Evolutionary conservation across 2,888 invertebrate species (phyloP).

Genomic region (Hetaerina titia): DNA sequence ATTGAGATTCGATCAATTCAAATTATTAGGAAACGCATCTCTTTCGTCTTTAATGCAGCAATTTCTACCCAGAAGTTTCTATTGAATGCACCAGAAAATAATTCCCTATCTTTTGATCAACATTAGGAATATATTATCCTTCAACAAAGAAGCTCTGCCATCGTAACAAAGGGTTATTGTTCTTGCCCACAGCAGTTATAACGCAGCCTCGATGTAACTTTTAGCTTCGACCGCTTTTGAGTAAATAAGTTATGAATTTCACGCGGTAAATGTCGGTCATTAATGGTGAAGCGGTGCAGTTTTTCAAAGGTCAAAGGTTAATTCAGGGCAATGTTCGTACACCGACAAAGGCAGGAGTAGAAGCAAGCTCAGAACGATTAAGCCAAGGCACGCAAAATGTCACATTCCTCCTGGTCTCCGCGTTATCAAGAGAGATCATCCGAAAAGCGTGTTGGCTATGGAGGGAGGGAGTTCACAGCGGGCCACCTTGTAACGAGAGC

Average conservation of each 20-base stretch:
- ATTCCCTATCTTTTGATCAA: too few relatives aligned
- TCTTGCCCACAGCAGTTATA: not conserved
- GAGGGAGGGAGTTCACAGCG: not conserved
- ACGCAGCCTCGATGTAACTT: not conserved
- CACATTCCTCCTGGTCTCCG: not conserved
- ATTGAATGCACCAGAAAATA: too few relatives aligned
- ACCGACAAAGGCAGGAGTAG: not conserved
- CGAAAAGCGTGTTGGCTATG: not conserved
- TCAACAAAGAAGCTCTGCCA: too few relatives aligned
- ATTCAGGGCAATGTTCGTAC: not conserved
- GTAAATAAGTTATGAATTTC: not conserved
- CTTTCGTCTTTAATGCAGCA: too few relatives aligned
- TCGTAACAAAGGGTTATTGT: too few relatives aligned
- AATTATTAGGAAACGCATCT: too few relatives aligned
- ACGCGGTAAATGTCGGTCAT: not conserved
- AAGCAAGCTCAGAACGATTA: not conserved
- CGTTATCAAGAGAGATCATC: not conserved
- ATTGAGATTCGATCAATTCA: too few relatives aligned
- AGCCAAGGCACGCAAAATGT: not conserved
- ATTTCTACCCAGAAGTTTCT: too few relatives aligned
- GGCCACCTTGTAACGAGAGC: not conserved
- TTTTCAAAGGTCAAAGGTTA: constrained; percentile 17
- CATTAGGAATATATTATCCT: too few relatives aligned
- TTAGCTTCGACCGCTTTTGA: not conserved
- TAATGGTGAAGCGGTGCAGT: not conserved